A percentile compares a stretch with the other conserved stretches of the same genome.
Conservation (phyloP, 2,113 vertebrate species). For the Tragelaphus imberbis region DNA sequence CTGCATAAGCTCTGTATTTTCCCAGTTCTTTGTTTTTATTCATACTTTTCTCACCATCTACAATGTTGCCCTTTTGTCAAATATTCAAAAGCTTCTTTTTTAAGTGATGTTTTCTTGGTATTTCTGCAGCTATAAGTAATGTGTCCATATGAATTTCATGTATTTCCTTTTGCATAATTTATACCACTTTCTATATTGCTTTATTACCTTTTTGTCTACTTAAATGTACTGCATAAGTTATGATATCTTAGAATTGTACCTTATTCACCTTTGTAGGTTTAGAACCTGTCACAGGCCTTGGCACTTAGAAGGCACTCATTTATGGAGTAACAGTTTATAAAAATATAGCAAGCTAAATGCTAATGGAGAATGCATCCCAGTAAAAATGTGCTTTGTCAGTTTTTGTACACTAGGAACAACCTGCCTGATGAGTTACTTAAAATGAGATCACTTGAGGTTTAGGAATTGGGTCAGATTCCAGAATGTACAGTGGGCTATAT, state of each 20-base stretch:
- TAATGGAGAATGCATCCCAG: not conserved
- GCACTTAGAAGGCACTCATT: not conserved
- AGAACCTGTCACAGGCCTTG: not conserved
- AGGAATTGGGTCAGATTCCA: not conserved
- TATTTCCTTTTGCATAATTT: not conserved
- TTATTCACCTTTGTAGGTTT: not conserved
- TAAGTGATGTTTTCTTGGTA: not conserved
- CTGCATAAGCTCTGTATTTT: not conserved
- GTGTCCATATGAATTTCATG: not conserved
- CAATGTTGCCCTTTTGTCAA: not conserved
- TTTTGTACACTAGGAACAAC: not conserved
- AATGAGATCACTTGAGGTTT: not conserved
- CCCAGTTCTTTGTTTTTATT: not conserved
- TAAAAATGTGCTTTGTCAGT: constrained; percentile 10
- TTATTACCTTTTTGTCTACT: not conserved
- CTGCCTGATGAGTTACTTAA: not conserved
- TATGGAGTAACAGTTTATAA: not conserved
- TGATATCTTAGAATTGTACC: not conserved
- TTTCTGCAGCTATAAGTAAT: not conserved
- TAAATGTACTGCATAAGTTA: not conserved
- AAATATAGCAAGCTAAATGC: not conserved
- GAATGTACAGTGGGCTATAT: not conserved
- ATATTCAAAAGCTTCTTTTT: not conserved
- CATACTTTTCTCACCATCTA: not conserved
- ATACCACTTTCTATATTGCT: not conserved